Conservation (phyloP, 37 sponge, comb jelly and placozoan genomes). For the Beroe ovata region DNA sequence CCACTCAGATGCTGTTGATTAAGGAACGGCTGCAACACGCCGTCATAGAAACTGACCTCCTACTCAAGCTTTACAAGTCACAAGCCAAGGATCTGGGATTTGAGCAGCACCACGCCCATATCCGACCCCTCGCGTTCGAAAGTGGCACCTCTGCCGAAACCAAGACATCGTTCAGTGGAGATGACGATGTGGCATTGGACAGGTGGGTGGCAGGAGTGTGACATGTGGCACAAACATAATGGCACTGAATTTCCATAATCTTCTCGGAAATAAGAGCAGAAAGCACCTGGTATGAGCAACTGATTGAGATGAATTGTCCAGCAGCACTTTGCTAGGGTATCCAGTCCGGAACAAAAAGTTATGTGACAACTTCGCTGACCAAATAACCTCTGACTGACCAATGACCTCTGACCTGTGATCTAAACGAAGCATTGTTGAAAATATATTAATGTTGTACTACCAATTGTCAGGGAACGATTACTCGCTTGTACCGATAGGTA, state of each 20-base stretch:
- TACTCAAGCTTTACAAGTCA: conserved; percentile 45
- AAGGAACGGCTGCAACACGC: conserved; percentile 37
- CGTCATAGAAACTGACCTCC: conserved; percentile 49
- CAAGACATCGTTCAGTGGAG: conserved; percentile 33
- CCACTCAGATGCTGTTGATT: conserved; percentile 20
- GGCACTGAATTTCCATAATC: too few relatives aligned
- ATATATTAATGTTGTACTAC: too few relatives aligned
- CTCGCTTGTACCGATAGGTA: conserved; percentile 55
- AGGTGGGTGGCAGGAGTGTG: not conserved
- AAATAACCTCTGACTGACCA: too few relatives aligned
- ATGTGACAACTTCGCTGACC: too few relatives aligned
- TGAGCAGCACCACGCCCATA: conserved; percentile 66
- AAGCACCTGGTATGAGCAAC: too few relatives aligned
- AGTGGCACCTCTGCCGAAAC: conserved; percentile 42
- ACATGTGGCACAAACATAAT: not conserved
- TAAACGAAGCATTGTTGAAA: too few relatives aligned
- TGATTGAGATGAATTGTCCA: too few relatives aligned
- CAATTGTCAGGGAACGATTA: conserved; percentile 48
- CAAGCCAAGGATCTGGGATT: conserved; percentile 47
- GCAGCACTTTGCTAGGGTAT: too few relatives aligned
- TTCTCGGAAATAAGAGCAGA: too few relatives aligned
- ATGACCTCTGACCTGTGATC: too few relatives aligned
- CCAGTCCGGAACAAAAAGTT: too few relatives aligned
- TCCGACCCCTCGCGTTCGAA: conserved; percentile 54
- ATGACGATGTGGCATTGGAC: conserved; percentile 52